phyloP scores from a whole-genome alignment of 2,888 invertebrate genomes.

The Keiferia lycopersicella region DNA sequence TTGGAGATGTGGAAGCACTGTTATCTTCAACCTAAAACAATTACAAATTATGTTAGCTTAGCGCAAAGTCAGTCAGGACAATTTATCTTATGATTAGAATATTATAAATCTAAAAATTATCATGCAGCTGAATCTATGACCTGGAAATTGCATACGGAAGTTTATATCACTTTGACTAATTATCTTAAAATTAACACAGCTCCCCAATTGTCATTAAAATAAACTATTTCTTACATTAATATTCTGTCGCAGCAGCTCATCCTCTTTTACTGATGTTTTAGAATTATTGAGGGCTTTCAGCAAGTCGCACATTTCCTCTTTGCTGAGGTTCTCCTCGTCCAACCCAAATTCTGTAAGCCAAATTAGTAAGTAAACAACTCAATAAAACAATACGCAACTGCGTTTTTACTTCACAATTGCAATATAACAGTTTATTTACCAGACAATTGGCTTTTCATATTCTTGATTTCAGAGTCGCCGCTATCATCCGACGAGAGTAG shows the following conservation, averaged over 20 bases:
- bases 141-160: too few relatives aligned
- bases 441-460: conserved; percentile 64
- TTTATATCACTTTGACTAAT: too few relatives aligned
- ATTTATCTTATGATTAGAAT: too few relatives aligned
- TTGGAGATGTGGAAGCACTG: conserved; percentile 39
- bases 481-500: conserved; percentile 67
- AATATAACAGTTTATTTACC: conserved; percentile 44
- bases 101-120: too few relatives aligned
- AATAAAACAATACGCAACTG: not conserved
- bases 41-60: not conserved
- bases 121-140: too few relatives aligned
- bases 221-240: conserved; percentile 32
- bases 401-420: too few relatives aligned
- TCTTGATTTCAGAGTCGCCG: conserved; percentile 67
- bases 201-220: too few relatives aligned
- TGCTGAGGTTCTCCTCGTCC: conserved; percentile 69
- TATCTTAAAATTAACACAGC: too few relatives aligned
- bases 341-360: conserved; percentile 66
- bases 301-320: conserved; percentile 74
- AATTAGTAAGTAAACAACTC: not conserved
- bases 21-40: conserved; percentile 45
- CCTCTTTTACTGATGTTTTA: conserved; percentile 62
- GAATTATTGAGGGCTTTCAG: conserved; percentile 71
- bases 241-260: conserved; percentile 53
- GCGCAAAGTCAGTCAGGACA: too few relatives aligned